Evolutionary conservation across 2,888 invertebrate genomes (phyloP).

Genomic region (Macrophya alboannulata): DNA sequence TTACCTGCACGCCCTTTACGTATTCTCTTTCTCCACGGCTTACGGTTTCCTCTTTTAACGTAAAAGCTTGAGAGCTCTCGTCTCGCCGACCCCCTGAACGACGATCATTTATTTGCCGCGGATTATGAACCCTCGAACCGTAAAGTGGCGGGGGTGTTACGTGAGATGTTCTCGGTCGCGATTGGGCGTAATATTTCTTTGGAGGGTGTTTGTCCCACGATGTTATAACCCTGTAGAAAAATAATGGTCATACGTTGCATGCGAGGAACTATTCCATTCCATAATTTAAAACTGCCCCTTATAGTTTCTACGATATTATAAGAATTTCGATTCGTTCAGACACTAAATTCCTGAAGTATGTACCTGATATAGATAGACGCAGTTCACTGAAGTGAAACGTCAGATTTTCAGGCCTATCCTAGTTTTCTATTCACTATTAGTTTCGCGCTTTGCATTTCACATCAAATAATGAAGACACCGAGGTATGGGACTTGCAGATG

Average conservation of each 20-base stretch:
- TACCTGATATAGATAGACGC: too few species aligned
- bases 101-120: conserved; percentile 37
- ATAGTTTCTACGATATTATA: not conserved
- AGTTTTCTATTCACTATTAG: not conserved
- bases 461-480: not conserved
- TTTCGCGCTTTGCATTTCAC: not conserved
- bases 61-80: conserved; percentile 49
- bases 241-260: not conserved
- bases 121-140: conserved; percentile 44
- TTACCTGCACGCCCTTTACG: conserved; percentile 12
- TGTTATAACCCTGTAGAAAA: conserved; percentile 35
- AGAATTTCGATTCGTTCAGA: not conserved
- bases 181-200: conserved; percentile 67
- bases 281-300: not conserved
- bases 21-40: not conserved
- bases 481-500: not conserved
- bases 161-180: conserved; percentile 48
- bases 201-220: conserved; percentile 64
- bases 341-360: not conserved
- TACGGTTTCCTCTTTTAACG: conserved; percentile 15
- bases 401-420: not conserved
- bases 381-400: not conserved
- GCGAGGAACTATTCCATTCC: not conserved
- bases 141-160: conserved; percentile 50
- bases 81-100: conserved; percentile 43